Conservation (phyloP, 92 coral and sea anemone species). For the Phenganax marumi region DNA sequence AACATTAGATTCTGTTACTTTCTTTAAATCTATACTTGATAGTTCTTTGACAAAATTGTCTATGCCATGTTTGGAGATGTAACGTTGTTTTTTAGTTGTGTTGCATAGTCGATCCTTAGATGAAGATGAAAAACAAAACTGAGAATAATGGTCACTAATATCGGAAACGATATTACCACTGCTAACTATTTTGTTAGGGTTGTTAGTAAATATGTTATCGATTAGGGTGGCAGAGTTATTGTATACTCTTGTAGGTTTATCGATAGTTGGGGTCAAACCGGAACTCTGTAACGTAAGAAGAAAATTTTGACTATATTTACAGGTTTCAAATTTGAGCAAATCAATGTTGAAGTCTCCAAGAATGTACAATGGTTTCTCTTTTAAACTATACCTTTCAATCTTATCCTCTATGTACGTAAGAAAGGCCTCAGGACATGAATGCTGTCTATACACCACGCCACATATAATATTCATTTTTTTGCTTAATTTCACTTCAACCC, state of each 20-base stretch:
- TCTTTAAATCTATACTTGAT: slow-evolving; percentile 19
- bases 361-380: not conserved
- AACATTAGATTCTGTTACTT: slow-evolving; percentile 23
- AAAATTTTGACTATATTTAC: no score
- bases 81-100: no score
- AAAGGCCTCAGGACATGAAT: slow-evolving; percentile 44
- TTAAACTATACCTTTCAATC: slow-evolving; percentile 4
- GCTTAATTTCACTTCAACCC: slow-evolving; percentile 40
- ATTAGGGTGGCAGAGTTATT: slow-evolving; percentile 49
- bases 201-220: slow-evolving; percentile 48
- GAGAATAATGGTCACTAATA: slow-evolving; percentile 51
- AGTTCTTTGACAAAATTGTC: slow-evolving; percentile 36
- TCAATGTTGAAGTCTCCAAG: slow-evolving; percentile 29
- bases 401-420: slow-evolving; percentile 39
- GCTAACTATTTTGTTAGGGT: slow-evolving; percentile 30
- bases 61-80: no score
- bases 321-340: slow-evolving; percentile 10
- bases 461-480: slow-evolving; percentile 42
- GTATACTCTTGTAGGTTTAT: slow-evolving; percentile 56
- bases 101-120: no score
- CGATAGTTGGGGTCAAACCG: slow-evolving; percentile 45
- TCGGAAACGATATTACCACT: slow-evolving; percentile 55
- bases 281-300: slow-evolving; percentile 45
- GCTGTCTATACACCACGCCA: slow-evolving; percentile 54
- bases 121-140: slow-evolving; percentile 39